Evolutionary conservation across 2,113 vertebrate species (phyloP).

Genomic region (Crotalus horridus): DNA sequence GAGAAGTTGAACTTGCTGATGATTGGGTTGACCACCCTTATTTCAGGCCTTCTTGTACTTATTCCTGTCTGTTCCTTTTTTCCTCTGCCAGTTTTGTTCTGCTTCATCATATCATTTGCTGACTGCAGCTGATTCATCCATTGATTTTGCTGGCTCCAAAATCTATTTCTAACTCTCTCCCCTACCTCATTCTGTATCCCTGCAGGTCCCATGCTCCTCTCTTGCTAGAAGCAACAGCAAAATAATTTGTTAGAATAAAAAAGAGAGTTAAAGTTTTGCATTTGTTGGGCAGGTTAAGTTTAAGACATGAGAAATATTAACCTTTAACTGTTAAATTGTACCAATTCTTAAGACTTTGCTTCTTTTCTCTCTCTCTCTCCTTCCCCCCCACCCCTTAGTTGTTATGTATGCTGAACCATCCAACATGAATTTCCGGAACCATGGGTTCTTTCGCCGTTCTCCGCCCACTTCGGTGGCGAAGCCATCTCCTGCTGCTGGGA

Average conservation of each 20-base stretch:
- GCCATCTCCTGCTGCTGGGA: neutral
- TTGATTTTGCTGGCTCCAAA: neutral
- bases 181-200: neutral
- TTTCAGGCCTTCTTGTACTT: neutral
- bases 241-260: neutral
- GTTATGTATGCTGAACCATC: slow-evolving; percentile 39
- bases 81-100: neutral
- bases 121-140: neutral
- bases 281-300: neutral
- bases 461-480: slow-evolving; percentile 24
- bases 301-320: neutral
- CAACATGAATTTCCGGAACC: slow-evolving; percentile 44
- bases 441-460: slow-evolving; percentile 33
- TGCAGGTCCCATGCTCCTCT: neutral
- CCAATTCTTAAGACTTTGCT: neutral
- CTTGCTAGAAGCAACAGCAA: neutral
- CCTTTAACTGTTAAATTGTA: neutral
- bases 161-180: neutral
- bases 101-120: neutral
- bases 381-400: neutral
- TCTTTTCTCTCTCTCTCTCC: neutral
- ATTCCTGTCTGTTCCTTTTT: neutral
- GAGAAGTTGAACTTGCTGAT: neutral
- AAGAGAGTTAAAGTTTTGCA: neutral
- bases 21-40: neutral